Evolutionary conservation across 2,797 vertebrate genomes (phyloP), one percentile per base, ranked within the genome.

Genomic region (Semaprochilodus insignis): DNA sequence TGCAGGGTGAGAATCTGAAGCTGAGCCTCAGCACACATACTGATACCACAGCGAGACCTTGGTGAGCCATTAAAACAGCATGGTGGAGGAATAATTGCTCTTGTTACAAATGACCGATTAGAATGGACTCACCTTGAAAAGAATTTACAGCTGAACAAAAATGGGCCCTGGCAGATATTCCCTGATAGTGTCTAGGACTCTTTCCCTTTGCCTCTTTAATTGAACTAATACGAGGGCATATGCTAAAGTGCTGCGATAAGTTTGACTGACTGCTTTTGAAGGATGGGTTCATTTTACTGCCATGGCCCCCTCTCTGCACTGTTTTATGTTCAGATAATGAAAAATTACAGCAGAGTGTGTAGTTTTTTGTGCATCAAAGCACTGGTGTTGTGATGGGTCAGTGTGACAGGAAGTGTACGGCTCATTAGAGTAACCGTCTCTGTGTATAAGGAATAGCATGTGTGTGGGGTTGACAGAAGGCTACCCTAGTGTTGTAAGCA

Each of bases 111-210:
- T 91, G 86, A 90, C 85, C 85, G 78, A 85, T 85, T 84, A 89
- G 87, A 90, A 88, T 91, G 87, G 72, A 25, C 80, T 93, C 89
- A 92, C 93, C 91, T 93, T 93, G 88, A 87, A 90, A 80, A 82
- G 81, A 83, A 79, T 83, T 84, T 82, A 82, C 66, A 63, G 75
- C 73, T 59, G 54, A 69, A 82, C 23, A 27, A 70, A 59, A 77
- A 59, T 10, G 54, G 54, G 74, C 66, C 25, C 66, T 71, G 31
- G 80, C 75, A 78, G 81, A 75, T 78, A 75, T n/a, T 70, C 52
- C 44, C 72, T 65, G 77, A 80, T 77, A 74, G 31, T 76, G 80
- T 81, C 84, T n/a, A 59, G 81, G 63, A 78, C 81, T 73, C 51
- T 66, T 78, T 74, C 54, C 40, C 74, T 85, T 80, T 80, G 81